A percentile compares a stretch with the other conserved stretches of the same genome.
Evolutionary conservation across 2,888 invertebrate species (phyloP).

Genomic region (Xestoiulus laeticollis): DNA sequence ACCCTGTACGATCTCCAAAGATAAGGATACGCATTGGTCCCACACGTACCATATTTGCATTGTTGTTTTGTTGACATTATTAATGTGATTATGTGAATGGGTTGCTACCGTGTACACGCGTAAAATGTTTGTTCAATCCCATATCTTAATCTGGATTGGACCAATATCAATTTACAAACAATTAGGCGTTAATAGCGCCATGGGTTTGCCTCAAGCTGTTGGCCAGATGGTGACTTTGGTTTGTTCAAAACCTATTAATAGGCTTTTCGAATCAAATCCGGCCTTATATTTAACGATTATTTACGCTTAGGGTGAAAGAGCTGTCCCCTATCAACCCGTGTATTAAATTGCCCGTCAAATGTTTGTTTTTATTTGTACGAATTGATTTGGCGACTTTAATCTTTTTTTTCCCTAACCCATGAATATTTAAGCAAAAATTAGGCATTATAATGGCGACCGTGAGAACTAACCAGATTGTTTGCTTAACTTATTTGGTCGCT

Average conservation of each 20-base stretch:
- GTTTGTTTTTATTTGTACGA: not conserved
- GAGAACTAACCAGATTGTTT: constrained; percentile 29
- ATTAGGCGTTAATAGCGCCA: constrained; percentile 29
- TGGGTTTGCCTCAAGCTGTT: constrained; percentile 12
- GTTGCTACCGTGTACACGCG: constrained; percentile 27
- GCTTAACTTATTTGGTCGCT: not conserved
- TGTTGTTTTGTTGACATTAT: constrained; percentile 4
- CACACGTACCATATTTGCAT: not conserved
- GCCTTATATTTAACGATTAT: not conserved
- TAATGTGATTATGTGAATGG: constrained; percentile 2
- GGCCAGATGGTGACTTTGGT: not conserved
- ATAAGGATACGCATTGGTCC: not conserved
- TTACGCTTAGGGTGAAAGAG: not conserved
- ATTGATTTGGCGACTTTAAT: not conserved
- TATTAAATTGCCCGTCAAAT: not conserved
- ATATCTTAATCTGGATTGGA: constrained; percentile 7
- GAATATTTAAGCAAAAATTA: constrained; percentile 10
- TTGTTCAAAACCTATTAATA: not conserved
- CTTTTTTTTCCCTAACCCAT: not conserved
- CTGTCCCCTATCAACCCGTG: not conserved
- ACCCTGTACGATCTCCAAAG: too few species aligned
- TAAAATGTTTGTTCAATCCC: constrained; percentile 32
- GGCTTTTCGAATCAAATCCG: not conserved
- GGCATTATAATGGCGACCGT: not conserved
- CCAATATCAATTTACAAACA: constrained; percentile 34